phyloP scores from a whole-genome alignment of 2,113 vertebrate species.

The Hoplias malabaricus region DNA sequence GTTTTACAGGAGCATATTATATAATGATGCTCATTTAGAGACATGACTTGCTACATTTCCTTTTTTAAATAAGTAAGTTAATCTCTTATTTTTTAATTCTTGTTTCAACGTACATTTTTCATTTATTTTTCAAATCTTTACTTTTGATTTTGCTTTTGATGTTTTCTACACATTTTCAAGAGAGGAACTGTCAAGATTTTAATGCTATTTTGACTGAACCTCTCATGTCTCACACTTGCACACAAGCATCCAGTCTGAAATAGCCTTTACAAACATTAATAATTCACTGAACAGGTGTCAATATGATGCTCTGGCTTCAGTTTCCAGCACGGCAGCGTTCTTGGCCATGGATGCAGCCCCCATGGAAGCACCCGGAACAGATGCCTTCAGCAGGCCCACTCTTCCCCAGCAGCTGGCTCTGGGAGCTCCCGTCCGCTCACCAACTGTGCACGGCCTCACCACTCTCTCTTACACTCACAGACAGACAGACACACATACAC shows the following conservation, averaged over 20 bases:
- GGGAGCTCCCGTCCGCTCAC: conserved; percentile 42
- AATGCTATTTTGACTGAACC: neutral
- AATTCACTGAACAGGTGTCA: conserved; percentile 55
- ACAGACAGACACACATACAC: conserved; percentile 24
- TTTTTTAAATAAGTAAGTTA: neutral
- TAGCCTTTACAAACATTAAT: conserved; percentile 47
- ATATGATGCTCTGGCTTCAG: conserved; percentile 37
- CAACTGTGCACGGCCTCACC: conserved; percentile 46
- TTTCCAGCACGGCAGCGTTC: conserved; percentile 33
- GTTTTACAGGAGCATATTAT: neutral
- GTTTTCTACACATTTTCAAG: neutral
- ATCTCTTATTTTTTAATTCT: too few relatives aligned
- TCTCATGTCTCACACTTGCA: neutral
- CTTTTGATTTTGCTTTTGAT: neutral
- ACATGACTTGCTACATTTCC: neutral
- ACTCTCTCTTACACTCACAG: conserved; percentile 9
- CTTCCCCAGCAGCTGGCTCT: conserved; percentile 52
- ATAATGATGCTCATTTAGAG: neutral
- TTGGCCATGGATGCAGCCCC: conserved; percentile 34
- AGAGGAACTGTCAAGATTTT: neutral
- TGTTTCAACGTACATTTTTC: too few relatives aligned
- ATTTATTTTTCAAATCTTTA: neutral
- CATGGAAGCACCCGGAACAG: conserved; percentile 50
- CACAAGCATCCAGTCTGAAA: conserved; percentile 11
- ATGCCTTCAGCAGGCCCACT: conserved; percentile 52